Percentiles rank a stretch among this genome's conserved stretches.
phyloP scores from a whole-genome alignment of 2,888 invertebrate species.

The Bellardia bayeri region DNA sequence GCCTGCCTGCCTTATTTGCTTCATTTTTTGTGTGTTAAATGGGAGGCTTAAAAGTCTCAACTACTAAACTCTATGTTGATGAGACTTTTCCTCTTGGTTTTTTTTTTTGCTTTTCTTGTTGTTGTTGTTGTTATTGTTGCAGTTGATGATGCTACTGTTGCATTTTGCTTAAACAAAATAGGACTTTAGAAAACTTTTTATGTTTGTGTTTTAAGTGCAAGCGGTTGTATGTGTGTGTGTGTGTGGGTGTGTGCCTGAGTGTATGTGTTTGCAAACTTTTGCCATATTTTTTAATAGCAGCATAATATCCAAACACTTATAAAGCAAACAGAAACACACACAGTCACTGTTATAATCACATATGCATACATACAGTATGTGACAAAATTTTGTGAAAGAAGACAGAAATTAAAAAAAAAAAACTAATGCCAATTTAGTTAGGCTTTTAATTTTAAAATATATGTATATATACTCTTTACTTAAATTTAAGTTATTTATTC shows the following conservation, averaged over 20 bases:
- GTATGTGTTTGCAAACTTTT: constrained; percentile 37
- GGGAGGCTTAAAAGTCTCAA: constrained; percentile 34
- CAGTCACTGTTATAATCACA: neutral
- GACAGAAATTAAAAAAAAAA: too few relatives aligned
- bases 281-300: constrained; percentile 38
- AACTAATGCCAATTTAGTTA: too few relatives aligned
- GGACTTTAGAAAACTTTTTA: constrained; percentile 39
- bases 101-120: neutral
- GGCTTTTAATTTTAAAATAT: too few relatives aligned
- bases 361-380: neutral
- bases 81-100: constrained; percentile 28
- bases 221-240: neutral
- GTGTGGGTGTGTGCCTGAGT: neutral
- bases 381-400: too few relatives aligned
- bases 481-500: too few relatives aligned
- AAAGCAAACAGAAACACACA: constrained; percentile 21
- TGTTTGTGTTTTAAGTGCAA: neutral
- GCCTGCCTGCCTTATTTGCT: constrained; percentile 23
- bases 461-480: too few relatives aligned
- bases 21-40: constrained; percentile 4
- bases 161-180: constrained; percentile 20
- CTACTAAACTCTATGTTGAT: constrained; percentile 54
- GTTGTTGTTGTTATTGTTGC: constrained; percentile 19
- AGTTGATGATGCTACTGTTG: constrained; percentile 59
- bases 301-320: constrained; percentile 43